phyloP scores from a whole-genome alignment of 2,888 invertebrate genomes.

The Gastrophysa polygoni region DNA sequence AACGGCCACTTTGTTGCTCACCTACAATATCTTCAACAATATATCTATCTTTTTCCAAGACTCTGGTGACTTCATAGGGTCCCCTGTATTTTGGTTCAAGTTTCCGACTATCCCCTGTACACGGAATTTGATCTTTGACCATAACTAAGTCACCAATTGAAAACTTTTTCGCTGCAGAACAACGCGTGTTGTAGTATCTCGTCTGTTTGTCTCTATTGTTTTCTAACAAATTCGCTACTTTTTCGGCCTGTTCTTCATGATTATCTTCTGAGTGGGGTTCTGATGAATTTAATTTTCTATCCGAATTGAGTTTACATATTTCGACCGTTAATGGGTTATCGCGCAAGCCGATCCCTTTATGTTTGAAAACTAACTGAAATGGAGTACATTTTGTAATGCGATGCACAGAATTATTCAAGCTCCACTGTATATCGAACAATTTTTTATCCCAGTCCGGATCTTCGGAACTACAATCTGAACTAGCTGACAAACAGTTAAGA shows the following conservation, averaged over 20 bases:
- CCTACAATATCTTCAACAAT: too few relatives aligned
- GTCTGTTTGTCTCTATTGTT: background rate
- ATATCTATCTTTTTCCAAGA: too few relatives aligned
- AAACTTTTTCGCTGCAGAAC: background rate
- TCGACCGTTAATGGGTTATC: slow-evolving; percentile 9
- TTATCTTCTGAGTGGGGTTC: too few relatives aligned
- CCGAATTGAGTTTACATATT: background rate
- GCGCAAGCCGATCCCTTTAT: background rate
- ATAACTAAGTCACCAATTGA: slow-evolving; percentile 14
- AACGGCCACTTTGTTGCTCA: too few relatives aligned
- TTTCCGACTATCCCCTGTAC: slow-evolving; percentile 19
- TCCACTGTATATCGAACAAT: too few relatives aligned
- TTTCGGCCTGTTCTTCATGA: too few relatives aligned
- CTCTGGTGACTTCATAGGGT: too few relatives aligned
- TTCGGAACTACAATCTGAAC: slow-evolving; percentile 7
- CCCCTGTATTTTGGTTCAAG: background rate
- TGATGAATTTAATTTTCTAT: too few relatives aligned
- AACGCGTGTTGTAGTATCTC: background rate
- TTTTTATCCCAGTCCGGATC: too few relatives aligned
- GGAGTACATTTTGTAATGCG: too few relatives aligned
- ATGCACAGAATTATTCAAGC: too few relatives aligned
- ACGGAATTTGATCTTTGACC: slow-evolving; percentile 14
- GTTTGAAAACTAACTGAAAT: slow-evolving; percentile 8
- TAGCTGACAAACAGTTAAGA: slow-evolving; percentile 3
- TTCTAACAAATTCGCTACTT: too few relatives aligned